phyloP scores from a whole-genome alignment of 2,797 vertebrate genomes.

The Sarcophilus harrisii region DNA sequence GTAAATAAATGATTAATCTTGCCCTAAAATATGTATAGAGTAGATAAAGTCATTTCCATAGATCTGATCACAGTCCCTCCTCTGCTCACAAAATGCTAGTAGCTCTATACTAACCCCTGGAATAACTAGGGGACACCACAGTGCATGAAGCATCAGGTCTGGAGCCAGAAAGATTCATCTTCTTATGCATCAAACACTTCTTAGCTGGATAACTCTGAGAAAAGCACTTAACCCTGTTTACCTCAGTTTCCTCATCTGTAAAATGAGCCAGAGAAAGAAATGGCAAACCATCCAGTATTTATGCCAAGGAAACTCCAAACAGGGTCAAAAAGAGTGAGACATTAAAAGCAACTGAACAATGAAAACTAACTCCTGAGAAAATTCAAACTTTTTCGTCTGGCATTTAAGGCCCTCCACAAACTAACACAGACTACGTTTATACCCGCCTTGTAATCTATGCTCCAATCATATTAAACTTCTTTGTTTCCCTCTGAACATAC shows the following conservation, averaged over 20 bases:
- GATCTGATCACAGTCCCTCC: background rate
- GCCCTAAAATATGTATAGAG: background rate
- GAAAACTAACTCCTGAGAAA: background rate
- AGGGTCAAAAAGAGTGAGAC: background rate
- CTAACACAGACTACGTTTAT: background rate
- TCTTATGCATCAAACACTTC: background rate
- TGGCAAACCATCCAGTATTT: background rate
- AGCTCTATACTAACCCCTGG: background rate
- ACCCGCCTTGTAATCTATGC: background rate
- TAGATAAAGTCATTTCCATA: background rate
- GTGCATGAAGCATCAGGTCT: background rate
- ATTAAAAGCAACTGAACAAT: background rate
- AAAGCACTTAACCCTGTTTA: background rate
- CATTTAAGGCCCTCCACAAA: background rate
- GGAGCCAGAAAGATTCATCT: background rate
- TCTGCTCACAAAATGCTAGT: background rate
- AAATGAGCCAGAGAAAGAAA: background rate
- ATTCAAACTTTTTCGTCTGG: background rate
- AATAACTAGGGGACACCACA: background rate
- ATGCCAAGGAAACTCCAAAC: background rate
- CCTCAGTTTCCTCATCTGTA: background rate
- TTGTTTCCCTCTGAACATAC: background rate
- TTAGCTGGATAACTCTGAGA: background rate
- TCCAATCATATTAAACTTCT: background rate
- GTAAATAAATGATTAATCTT: background rate